These are phyloP conservation scores for Platycercus adscitus DNA, from an alignment of 2,113 vertebrate genomes.

Conservation along the genomic window DNA sequence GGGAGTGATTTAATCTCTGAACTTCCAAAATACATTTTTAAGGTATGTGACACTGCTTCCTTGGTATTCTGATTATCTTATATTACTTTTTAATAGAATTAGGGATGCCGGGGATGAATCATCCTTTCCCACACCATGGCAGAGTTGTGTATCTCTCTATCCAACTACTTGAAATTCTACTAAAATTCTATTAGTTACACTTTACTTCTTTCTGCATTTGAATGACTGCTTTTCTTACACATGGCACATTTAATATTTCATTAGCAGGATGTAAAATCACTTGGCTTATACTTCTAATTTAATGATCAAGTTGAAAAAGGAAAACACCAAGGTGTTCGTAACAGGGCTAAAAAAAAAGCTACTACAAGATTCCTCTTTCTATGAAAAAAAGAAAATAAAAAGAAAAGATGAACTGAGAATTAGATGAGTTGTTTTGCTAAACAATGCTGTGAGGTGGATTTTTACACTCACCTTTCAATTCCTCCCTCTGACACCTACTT, in stretches of 20 bases:
- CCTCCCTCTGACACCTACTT: background rate
- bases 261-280: background rate
- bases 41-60: background rate
- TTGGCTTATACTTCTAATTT: background rate
- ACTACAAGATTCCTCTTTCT: background rate
- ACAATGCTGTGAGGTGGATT: background rate
- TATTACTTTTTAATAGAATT: background rate
- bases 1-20: background rate
- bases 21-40: background rate
- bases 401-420: background rate
- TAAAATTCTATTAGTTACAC: slow-evolving; percentile 9
- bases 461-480: background rate
- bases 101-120: background rate
- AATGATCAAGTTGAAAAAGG: background rate
- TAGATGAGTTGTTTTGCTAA: background rate
- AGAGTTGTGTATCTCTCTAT: background rate
- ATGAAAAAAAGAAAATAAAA: background rate
- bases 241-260: background rate
- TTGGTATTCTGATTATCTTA: background rate
- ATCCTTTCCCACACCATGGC: background rate
- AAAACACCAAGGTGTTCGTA: background rate
- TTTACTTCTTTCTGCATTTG: background rate
- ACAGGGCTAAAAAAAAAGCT: background rate
- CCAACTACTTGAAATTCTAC: background rate
- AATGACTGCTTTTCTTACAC: background rate